These are phyloP conservation scores for Onychostoma macrolepis DNA, from an alignment of 2,113 vertebrate genomes.

Conservation along the genomic window DNA sequence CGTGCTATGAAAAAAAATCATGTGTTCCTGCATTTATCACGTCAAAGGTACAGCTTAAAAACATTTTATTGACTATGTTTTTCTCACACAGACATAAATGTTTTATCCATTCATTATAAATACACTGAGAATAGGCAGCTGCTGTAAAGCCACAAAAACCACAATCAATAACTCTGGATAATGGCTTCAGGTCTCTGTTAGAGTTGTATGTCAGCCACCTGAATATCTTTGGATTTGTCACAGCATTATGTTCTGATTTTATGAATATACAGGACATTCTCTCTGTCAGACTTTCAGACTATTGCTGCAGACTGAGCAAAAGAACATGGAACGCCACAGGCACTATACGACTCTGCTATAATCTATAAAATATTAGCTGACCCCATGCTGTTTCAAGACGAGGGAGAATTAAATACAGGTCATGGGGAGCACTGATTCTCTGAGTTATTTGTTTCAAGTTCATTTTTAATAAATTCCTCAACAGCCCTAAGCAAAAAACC, in stretches of 20 bases:
- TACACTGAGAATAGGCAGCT: background rate
- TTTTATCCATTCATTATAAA: background rate
- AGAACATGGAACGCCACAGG: background rate
- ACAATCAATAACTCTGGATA: slow-evolving; percentile 2
- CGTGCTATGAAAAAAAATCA: background rate
- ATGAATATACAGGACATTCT: slow-evolving; percentile 13
- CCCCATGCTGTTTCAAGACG: slow-evolving; percentile 11
- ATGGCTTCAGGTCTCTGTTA: background rate
- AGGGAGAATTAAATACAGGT: slow-evolving; percentile 9
- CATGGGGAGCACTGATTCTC: slow-evolving; percentile 11
- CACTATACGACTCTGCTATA: background rate
- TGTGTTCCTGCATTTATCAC: background rate
- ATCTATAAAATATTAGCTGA: slow-evolving; percentile 42
- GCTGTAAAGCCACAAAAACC: slow-evolving; percentile 16
- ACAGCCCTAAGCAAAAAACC: background rate
- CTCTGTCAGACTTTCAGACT: background rate
- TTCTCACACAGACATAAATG: background rate
- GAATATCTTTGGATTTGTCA: slow-evolving; percentile 9
- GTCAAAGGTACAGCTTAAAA: background rate
- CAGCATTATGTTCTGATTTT: slow-evolving; percentile 12
- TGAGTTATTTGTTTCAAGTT: slow-evolving; percentile 29
- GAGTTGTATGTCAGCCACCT: background rate
- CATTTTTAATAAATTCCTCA: slow-evolving; percentile 26
- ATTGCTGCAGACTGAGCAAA: slow-evolving; percentile 6
- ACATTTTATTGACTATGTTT: background rate